These are phyloP conservation scores for Podilymbus podiceps DNA, from an alignment of 2,113 vertebrate species.

Conservation along the genomic window DNA sequence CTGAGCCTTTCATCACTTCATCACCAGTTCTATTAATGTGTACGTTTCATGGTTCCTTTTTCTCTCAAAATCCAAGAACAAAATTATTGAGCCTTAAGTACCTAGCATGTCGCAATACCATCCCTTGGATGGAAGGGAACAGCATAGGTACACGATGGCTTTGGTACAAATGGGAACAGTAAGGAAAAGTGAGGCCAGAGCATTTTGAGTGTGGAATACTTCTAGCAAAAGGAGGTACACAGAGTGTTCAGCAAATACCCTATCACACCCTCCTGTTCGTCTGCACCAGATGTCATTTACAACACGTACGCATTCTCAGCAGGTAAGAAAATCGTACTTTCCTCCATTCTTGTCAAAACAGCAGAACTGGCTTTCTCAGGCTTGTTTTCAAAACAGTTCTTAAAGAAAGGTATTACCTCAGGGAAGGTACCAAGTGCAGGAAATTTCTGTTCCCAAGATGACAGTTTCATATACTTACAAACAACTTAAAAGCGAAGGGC, in stretches of 20 bases:
- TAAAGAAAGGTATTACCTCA: conserved; percentile 15
- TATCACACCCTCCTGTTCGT: background rate
- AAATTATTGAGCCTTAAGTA: background rate
- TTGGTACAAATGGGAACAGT: background rate
- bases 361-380: background rate
- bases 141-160: background rate
- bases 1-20: background rate
- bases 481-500: conserved; percentile 2
- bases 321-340: background rate
- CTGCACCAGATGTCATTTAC: background rate
- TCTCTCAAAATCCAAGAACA: background rate
- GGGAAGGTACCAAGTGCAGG: background rate
- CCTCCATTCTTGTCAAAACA: background rate
- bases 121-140: background rate
- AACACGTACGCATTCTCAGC: background rate
- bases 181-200: background rate
- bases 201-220: background rate
- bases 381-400: background rate
- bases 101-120: background rate
- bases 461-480: conserved; percentile 11
- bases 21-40: background rate
- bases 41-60: background rate
- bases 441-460: conserved; percentile 9
- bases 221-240: background rate
- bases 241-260: background rate